Evolutionary conservation across 2,797 vertebrate genomes (phyloP).

Genomic region (Strix occidentalis): DNA sequence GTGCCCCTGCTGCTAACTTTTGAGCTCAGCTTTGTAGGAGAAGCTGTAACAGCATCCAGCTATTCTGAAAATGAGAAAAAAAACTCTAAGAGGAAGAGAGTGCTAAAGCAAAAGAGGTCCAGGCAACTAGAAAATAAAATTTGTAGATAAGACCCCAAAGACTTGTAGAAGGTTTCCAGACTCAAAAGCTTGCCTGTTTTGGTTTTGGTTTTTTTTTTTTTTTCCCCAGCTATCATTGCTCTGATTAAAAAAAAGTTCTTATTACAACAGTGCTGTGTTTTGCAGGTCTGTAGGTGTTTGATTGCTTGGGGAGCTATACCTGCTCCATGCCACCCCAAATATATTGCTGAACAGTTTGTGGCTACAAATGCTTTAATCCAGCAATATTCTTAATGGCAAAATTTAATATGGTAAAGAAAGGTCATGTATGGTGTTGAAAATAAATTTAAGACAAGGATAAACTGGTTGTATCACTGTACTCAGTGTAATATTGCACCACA

Average conservation of each 20-base stretch:
- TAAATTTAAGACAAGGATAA: neutral
- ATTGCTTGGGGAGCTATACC: neutral
- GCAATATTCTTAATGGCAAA: neutral
- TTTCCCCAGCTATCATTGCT: neutral
- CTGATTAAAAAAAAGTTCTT: neutral
- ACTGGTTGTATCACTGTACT: neutral
- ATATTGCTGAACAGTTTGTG: neutral
- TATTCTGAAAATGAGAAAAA: neutral
- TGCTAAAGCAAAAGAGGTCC: neutral
- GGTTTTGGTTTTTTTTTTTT: no score
- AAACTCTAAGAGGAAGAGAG: neutral
- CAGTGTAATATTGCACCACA: fast-evolving
- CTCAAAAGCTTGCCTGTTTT: neutral
- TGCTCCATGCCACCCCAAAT: neutral
- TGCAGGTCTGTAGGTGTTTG: neutral
- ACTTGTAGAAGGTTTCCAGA: neutral
- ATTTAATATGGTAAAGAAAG: neutral
- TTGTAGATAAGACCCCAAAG: neutral
- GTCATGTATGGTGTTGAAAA: neutral
- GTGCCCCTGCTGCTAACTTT: neutral
- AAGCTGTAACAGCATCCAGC: neutral
- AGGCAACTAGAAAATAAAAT: neutral
- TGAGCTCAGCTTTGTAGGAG: neutral
- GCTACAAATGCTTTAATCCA: neutral
- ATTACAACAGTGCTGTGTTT: neutral